Conservation (phyloP, 2,113 vertebrate species). For the Triplophysa tibetana region DNA sequence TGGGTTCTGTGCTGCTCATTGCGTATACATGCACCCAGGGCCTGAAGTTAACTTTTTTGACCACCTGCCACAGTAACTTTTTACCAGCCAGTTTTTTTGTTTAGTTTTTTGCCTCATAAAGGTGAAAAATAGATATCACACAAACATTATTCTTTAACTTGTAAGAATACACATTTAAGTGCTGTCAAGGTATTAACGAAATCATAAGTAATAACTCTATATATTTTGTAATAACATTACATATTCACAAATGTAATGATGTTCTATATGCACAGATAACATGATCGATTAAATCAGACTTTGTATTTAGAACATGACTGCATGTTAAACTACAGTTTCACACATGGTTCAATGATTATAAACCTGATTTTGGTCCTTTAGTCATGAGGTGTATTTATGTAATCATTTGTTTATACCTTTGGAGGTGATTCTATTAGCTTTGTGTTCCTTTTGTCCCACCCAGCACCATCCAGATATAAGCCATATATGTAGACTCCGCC, state of each 20-base stretch:
- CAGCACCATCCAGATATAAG: slow-evolving; percentile 80
- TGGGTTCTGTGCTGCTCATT: slow-evolving; percentile 68
- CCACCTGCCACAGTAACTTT: too few relatives aligned
- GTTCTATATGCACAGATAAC: not conserved
- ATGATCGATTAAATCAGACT: not conserved
- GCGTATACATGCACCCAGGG: slow-evolving; percentile 82
- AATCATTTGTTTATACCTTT: slow-evolving; percentile 66
- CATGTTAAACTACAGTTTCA: not conserved
- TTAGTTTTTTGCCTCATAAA: too few relatives aligned
- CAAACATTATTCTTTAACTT: too few relatives aligned
- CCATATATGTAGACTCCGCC: slow-evolving; percentile 82
- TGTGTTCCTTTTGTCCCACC: slow-evolving; percentile 77
- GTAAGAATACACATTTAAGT: too few relatives aligned
- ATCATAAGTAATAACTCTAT: too few relatives aligned
- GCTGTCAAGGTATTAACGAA: too few relatives aligned
- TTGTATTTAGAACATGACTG: not conserved
- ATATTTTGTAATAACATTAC: too few relatives aligned
- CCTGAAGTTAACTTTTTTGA: too few relatives aligned
- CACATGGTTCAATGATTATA: too few relatives aligned
- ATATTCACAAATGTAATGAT: slow-evolving; percentile 14
- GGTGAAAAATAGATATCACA: too few relatives aligned
- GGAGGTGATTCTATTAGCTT: slow-evolving; percentile 73
- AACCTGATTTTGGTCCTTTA: not conserved
- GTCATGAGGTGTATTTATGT: not conserved
- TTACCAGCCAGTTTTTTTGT: too few relatives aligned